Base-by-base conservation (phyloP, 1,140 invertebrate genomes). In the Drosophila tsacasi region DNA sequence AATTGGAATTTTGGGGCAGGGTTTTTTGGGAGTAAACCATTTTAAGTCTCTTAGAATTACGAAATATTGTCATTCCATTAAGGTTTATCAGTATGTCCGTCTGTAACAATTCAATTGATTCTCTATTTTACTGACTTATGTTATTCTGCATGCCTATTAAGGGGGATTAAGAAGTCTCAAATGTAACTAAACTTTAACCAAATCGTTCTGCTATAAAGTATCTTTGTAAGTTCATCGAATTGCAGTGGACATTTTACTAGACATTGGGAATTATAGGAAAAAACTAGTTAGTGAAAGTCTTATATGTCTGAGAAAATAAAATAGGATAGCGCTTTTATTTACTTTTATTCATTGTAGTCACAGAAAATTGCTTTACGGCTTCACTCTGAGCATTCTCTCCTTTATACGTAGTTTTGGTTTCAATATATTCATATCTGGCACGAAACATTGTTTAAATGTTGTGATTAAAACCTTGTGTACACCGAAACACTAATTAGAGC, bases 401-500 rank as follows among this genome's bases (percentile, higher is more conserved):
- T 52, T 61, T 19, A 32, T 27, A 61, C 35, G 65, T 72, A 71
- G 52, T 59, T 60, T 73, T 73, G 37, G 8, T 37, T 61, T 21
- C 35, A 60, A 66, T 58, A 23, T 23, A 37, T 6, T 23, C 9
- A 54, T 35, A 76, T 58, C 61, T 66, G 54, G 72, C 74, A 75
- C 74, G 54, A 66, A 59, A 27, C 76, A 79, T 73, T 39, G 54
- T 55, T 54, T 77, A 30, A 65, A 59, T 78, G 76, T 78, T 77
- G 65, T 78, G 50, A 69, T 59, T 78, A 71, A 76, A 69, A 62
- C 32, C 35, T 27, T 35, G 55, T 69, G 47, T 72, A 59, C 64
- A 59, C 55, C 59, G 17, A 46, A 69, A 71, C 66, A 79, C 76
- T 79, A 78, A 78, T 69, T 76, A 60, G 57, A 60, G 65, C 74